phyloP scores from a whole-genome alignment of 2,888 invertebrate genomes.

The Trileptium ribeirensis region DNA sequence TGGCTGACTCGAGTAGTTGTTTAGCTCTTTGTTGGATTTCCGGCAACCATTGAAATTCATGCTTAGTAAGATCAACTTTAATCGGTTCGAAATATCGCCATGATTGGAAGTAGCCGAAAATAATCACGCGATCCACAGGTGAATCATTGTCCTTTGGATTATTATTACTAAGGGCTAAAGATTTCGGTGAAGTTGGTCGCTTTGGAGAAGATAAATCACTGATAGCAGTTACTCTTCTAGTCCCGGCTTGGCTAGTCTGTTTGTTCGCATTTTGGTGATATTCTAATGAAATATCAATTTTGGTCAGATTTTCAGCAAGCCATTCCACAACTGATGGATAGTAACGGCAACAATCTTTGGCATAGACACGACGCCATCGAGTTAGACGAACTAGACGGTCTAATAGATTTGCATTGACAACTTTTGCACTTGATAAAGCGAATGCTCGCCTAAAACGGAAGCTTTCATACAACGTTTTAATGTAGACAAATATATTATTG shows the following conservation, averaged over 20 bases:
- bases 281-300: neutral
- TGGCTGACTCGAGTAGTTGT: neutral
- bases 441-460: conserved; percentile 37
- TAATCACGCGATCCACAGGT: neutral
- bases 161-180: neutral
- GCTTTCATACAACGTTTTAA: too few species aligned
- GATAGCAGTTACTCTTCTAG: too few species aligned
- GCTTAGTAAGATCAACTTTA: conserved; percentile 24
- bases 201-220: neutral
- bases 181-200: neutral
- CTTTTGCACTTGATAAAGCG: conserved; percentile 19
- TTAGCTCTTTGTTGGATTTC: neutral
- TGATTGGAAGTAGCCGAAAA: conserved; percentile 44
- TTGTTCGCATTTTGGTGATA: neutral
- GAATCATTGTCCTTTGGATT: neutral
- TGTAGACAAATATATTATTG: too few species aligned
- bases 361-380: neutral
- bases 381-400: neutral
- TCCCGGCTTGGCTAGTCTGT: neutral
- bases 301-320: neutral
- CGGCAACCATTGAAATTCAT: conserved; percentile 33
- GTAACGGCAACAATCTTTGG: conserved; percentile 40
- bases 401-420: neutral
- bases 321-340: conserved; percentile 20
- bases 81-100: conserved; percentile 32